These are phyloP conservation scores for Glandiceps talaboti DNA, from an alignment of 53 echinoderm and acorn worm genomes.

Conservation along the genomic window DNA sequence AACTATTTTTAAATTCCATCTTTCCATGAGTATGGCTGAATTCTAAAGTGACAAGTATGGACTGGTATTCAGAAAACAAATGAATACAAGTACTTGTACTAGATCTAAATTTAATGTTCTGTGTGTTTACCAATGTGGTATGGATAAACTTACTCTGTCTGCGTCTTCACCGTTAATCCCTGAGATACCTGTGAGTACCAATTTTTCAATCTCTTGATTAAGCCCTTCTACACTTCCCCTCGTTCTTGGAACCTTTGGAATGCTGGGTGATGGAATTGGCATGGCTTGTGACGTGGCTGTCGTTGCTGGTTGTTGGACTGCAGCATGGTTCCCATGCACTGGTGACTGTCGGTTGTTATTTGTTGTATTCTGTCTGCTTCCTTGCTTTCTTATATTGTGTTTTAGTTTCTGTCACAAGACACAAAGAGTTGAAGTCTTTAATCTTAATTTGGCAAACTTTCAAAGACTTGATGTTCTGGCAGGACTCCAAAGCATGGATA, in stretches of 20 bases:
- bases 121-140: no score
- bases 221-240: constrained; percentile 82
- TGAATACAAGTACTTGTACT: no score
- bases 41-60: no score
- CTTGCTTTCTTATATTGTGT: constrained; percentile 90
- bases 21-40: no score
- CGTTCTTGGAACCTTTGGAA: constrained; percentile 54
- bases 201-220: constrained; percentile 95
- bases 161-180: constrained; percentile 28
- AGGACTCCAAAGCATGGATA: no score
- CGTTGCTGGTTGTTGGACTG: neutral
- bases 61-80: no score
- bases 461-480: no score
- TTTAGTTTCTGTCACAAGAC: constrained; percentile 60
- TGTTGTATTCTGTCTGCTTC: constrained; percentile 63
- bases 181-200: constrained; percentile 56
- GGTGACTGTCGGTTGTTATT: constrained; percentile 79
- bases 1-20: no score
- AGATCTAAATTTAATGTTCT: no score
- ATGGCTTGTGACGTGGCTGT: neutral
- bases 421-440: no score
- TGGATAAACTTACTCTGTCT: constrained; percentile 56
- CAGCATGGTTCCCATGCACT: constrained; percentile 87
- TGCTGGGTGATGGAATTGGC: constrained; percentile 11
- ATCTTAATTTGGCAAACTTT: no score